These are phyloP conservation scores for Polypedilum vanderplanki DNA, from an alignment of 1,140 invertebrate species.

Conservation along the genomic window DNA sequence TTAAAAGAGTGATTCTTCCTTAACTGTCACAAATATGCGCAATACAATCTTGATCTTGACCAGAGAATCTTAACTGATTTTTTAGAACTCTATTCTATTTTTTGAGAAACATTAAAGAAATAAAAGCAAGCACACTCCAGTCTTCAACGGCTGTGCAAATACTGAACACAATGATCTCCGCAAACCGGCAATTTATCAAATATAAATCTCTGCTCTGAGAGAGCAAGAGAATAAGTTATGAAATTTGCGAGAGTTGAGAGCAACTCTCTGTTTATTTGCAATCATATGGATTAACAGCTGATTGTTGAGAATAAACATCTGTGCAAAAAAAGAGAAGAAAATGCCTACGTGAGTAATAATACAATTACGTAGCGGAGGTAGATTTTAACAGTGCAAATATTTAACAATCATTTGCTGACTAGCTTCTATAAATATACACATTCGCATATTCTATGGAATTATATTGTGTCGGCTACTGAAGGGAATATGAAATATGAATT, in stretches of 20 bases:
- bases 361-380: background rate
- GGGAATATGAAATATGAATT: background rate
- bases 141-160: slow-evolving; percentile 25
- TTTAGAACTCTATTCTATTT: background rate
- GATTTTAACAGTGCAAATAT: background rate
- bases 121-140: slow-evolving; percentile 12
- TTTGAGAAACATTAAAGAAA: background rate
- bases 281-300: background rate
- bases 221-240: background rate
- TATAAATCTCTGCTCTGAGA: background rate
- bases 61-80: background rate
- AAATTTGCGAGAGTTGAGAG: background rate
- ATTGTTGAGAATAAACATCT: slow-evolving; percentile 17
- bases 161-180: background rate
- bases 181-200: slow-evolving; percentile 12
- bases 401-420: slow-evolving; percentile 3
- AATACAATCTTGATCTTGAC: background rate
- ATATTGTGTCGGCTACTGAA: background rate
- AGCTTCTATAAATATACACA: background rate
- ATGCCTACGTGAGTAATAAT: background rate
- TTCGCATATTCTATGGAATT: background rate
- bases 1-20: background rate
- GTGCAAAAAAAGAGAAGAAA: background rate
- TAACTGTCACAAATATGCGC: background rate
- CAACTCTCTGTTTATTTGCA: background rate